These are phyloP conservation scores for Pentalonia nigronervosa DNA, from an alignment of 1,140 invertebrate genomes.

Conservation along the genomic window DNA sequence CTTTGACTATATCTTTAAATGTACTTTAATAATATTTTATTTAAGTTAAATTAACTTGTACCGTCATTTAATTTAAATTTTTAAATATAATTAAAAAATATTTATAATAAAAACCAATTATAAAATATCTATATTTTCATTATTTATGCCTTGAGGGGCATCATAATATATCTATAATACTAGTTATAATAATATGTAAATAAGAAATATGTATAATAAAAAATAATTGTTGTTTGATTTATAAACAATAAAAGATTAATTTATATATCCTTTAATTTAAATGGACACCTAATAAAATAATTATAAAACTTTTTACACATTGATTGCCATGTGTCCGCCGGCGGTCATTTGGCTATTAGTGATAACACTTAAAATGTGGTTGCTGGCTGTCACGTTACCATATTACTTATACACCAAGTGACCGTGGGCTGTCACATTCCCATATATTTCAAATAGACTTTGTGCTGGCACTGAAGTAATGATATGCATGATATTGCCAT, in stretches of 20 bases:
- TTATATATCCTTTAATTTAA: not conserved
- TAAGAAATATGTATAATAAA: not conserved
- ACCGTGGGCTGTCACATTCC: no score
- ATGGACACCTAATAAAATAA: not conserved
- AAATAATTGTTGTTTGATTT: not conserved
- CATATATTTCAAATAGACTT: no score
- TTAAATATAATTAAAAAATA: not conserved
- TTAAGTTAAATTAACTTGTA: no score
- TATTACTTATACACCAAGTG: no score
- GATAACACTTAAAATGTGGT: no score
- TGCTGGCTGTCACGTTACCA: no score
- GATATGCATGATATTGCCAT: no score
- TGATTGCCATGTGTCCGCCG: no score
- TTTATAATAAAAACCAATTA: not conserved
- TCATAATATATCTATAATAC: not conserved
- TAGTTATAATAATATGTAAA: not conserved
- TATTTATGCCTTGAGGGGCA: not conserved
- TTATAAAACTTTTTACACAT: not conserved
- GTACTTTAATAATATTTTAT: not conserved
- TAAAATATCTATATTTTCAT: not conserved
- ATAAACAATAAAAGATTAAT: not conserved
- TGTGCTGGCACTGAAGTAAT: no score
- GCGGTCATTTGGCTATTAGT: no score
- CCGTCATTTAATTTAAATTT: no score
- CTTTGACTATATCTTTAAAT: not conserved